A percentile compares a stretch with the other conserved stretches of the same genome.
Conservation (phyloP, 1,140 invertebrate species). For the Aphis gossypii region DNA sequence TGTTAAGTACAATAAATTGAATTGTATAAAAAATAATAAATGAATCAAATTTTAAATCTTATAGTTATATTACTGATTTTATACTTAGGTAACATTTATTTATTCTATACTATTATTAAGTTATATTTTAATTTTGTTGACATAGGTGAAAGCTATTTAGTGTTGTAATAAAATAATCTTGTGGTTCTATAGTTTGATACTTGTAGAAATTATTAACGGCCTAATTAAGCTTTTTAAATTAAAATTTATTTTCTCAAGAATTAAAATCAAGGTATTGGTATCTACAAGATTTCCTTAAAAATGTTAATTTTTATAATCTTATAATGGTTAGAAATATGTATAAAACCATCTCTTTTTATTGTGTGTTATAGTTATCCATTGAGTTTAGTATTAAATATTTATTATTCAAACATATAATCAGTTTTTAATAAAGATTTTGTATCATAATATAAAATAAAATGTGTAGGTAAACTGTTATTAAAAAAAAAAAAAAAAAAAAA, state of each 20-base stretch:
- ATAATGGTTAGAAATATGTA: not conserved
- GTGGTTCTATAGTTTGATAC: not conserved
- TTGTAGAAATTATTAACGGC: not conserved
- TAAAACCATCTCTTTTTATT: not conserved
- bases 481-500: too few species aligned
- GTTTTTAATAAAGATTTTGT: not conserved
- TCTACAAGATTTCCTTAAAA: not conserved
- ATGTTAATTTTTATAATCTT: not conserved
- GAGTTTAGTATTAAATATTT: not conserved
- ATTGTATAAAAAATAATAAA: too few species aligned
- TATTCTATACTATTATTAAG: not conserved
- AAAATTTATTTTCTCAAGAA: too few species aligned
- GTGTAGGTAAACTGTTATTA: not conserved
- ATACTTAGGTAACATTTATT: not conserved
- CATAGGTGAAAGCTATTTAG: not conserved
- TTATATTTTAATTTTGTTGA: not conserved
- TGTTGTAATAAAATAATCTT: not conserved
- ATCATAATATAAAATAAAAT: not conserved
- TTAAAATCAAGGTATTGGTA: too few species aligned
- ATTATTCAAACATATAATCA: not conserved
- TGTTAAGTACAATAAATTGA: too few species aligned
- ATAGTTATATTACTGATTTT: too few species aligned
- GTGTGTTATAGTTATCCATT: not conserved
- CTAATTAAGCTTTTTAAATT: not conserved
- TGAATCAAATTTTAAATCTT: too few species aligned